Evolutionary conservation across 2,113 vertebrate genomes (phyloP), one percentile per base, ranked within the genome.

Genomic region (Antennarius striatus): DNA sequence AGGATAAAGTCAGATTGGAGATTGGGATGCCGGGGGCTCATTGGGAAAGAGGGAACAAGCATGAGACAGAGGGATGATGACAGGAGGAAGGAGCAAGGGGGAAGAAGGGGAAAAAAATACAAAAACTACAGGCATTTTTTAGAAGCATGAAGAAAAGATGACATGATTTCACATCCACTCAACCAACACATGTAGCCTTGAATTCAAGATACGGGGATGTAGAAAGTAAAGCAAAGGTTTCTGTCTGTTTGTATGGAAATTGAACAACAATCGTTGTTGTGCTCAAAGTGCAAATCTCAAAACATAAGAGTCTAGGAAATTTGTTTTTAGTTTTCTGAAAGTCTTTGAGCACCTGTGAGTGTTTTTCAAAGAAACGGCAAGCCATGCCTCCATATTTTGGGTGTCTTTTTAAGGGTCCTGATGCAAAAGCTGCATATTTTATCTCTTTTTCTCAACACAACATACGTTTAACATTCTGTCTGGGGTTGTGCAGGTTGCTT

Each of bases 1-100:
- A 85, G 85, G 83, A 85, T 87, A 82, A 86, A 89, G 77, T 85
- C 80, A 85, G 84, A 87, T 85, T 76, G 85, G 72, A 77, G 85
- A 86, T 71, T 42, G 66, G 84, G 85, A 85, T 80, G 79, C 89
- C 87, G 82, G 75, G 68, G 82, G 86, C 84, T 79, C 75, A 71
- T 59, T 56, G 39, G 65, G 65, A 72, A 76, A 79, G 81, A 71
- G 40, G 76, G 69, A 78, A 59, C 3, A 55, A 78, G 69, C 60
- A 70, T 45, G 56, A 75, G 74, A 83, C 61, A 68, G 79, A 68
- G 68, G 66, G 75, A 85, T 73, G 73, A 82, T 71, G 69, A 50
- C 53, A 52, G 64, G 55, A 75, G 49, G 55, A 65, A 17, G 4
- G 28, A 39, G 70, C 64, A n/a, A 22, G 49, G 36, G 71, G 67